Conservation (phyloP, 2,797 vertebrate species). For the Gambelia wislizenii region DNA sequence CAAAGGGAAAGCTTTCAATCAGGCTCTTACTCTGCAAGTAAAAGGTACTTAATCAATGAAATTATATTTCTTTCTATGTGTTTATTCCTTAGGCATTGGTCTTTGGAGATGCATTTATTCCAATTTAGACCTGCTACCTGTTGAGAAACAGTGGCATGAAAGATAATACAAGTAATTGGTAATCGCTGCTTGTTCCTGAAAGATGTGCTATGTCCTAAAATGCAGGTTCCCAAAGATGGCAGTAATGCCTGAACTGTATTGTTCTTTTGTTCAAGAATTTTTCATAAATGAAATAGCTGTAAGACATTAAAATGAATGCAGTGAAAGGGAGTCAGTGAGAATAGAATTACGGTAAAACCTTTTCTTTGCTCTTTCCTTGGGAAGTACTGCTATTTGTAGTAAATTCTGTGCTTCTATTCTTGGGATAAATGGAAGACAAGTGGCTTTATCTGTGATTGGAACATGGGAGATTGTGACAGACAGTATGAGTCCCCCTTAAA, state of each 20-base stretch:
- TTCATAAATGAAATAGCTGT: not conserved
- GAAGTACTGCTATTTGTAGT: not conserved
- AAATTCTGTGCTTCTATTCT: not conserved
- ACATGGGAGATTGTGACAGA: not conserved
- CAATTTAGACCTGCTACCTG: conserved; percentile 66
- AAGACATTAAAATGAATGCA: not conserved
- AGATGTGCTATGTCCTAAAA: conserved; percentile 62
- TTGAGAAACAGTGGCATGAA: conserved; percentile 66
- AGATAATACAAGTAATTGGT: conserved; percentile 75
- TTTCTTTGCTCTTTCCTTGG: conserved; percentile 1
- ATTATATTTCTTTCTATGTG: conserved; percentile 54
- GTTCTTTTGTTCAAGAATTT: conserved; percentile 49
- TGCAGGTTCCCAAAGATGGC: conserved; percentile 50
- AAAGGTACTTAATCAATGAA: conserved; percentile 63
- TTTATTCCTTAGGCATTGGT: conserved; percentile 67
- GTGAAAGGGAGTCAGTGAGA: not conserved
- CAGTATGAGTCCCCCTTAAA: not conserved
- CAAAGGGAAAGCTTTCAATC: conserved; percentile 68
- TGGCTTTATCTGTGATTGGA: not conserved
- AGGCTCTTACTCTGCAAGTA: conserved; percentile 60
- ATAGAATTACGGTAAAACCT: conserved; percentile 6
- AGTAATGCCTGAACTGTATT: conserved; percentile 25
- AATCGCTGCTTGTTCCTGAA: conserved; percentile 60
- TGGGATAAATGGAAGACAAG: not conserved
- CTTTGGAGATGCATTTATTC: conserved; percentile 66